Evolutionary conservation across 2,888 invertebrate genomes (phyloP), one percentile per base, ranked within the genome.

Genomic region (Acanthosepion pharaonis): DNA sequence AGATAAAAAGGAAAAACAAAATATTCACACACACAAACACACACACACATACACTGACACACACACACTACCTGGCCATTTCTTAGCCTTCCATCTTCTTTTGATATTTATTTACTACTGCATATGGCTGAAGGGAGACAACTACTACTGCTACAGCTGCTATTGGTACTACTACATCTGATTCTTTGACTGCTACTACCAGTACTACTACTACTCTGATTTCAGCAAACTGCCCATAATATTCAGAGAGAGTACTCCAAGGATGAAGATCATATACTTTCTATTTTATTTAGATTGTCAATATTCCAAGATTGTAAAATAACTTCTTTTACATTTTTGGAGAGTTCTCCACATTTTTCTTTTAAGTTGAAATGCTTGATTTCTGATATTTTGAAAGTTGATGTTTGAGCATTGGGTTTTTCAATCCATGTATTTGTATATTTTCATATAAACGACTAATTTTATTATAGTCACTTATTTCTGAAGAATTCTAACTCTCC

Each of bases 41-140:
- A 42, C 42, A 42, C 42, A 42, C 42, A 42, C 42, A 42, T 33
- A 33, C 33, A 33, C 33, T 1, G 33, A 33, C 25, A 78, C 28
- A 25, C 78, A 78, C 33, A 33, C 78, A 78, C 33, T 78, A 93
- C 49, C 53, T 53, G 53, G 53, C 49, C 49, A 23, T 93, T 51
- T 93, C 51, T 93, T 93, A 93, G 93, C 49, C 93, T 53, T 93
- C 93, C 93, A 93, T 93, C 28, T 51, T 53, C 28, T 51, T 53
- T 49, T 93, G 51, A 49, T 51, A 93, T 93, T 93, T 28, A 93
- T 93, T 93, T 28, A 28, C 78, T 78, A 28, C 78, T 78, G 78
- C 78, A n/a, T 78, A 78, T 78, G 78, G 78, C 78, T 78, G 78
- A n/a, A 78, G n/a, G 78, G 78, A 78, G 78, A 78, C n/a, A 9